Base-by-base conservation (phyloP, 2,888 invertebrate species). In the Scaptomyza caliginosa region DNA sequence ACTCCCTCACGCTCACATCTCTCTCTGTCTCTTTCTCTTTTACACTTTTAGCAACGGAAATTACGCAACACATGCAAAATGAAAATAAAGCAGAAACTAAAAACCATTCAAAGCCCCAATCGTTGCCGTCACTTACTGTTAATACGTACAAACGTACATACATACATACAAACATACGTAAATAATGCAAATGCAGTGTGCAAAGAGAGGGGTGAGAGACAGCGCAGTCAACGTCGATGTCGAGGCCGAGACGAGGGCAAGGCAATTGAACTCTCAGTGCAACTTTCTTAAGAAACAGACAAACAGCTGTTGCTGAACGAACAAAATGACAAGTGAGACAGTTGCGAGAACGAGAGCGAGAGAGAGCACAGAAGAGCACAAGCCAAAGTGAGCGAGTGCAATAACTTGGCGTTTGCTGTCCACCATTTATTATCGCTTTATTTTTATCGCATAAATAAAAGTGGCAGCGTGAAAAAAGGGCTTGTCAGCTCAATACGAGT, bases 371-470 rank as follows among this genome's bases (percentile, higher is more conserved):
- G 8, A 24, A 34, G 21, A 46, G 32, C 30, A 19, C 30, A 17
- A 21, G 13, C 36, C 30, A 36, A 30, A 23, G 21, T 4, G 59
- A 70, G 23, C 55, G 73, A 86, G 81, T 87, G 88, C 88, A 81
- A 85, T 86, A 87, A 85, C 79, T 85, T 71, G 68, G 48, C 70
- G 85, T 75, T 72, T 76, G 79, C 59, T 66, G 75, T 65, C 81
- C 85, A 64, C 67, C 84, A 77, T 80, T 84, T 80, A 84, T 82
- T 88, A 86, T 83, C 84, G 80, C 65, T 73, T 88, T 86, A 83
- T 83, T 82, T 82, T 83, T 88, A 86, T 82, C 86, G 86, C 84
- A 88, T 79, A 79, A 88, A 86, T 83, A 86, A 79, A 79, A 86
- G 73, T 82, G 51, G 55, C 24, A 49, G 66, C 65, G 67, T 57